Evolutionary conservation across 1,140 invertebrate species (phyloP), one percentile per base, ranked within the genome.

Genomic region (Berghia stephanieae): DNA sequence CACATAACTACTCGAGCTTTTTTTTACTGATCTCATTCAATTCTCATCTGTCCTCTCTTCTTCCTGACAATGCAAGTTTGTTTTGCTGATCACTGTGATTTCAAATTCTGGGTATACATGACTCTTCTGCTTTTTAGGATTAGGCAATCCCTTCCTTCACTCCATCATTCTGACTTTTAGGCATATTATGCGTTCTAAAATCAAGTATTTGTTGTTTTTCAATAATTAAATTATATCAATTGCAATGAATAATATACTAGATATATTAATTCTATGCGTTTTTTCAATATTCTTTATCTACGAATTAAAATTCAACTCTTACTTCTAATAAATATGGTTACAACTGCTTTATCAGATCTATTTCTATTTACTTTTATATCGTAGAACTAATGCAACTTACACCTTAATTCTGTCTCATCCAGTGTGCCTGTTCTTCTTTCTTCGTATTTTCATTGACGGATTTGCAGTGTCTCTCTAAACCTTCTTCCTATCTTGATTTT

Each of bases 31-130:
- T n/a, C n/a, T n/a, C n/a, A n/a, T n/a, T n/a, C n/a, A n/a, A n/a
- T n/a, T n/a, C n/a, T n/a, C 96, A 98, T 72, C 96, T 91, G 90
- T 98, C 96, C 83, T 95, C 91, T 96, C 96, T 98, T 55, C 96
- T 96, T 89, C 93, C 92, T 40, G 97, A 89, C 78, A 98, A 91
- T 3, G 57, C 52, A 24, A 76, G 57, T n/a, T 76, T 76, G 43
- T 60, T 42, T 76, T 76, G 21, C 74, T 76, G 18, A 42, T 44
- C 8, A 76, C 57, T 67, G 60, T 2, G 57, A 60, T 68, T 68
- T 76, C n/a, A n/a, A n/a, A n/a, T n/a, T n/a, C n/a, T n/a, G n/a
- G 27, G 4, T 31, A n/a, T n/a, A 3, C 18, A 36, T 44, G 18
- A 13, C 13, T 27, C 36, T 6, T 24, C 46, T n/a, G n/a, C n/a